phyloP scores from a whole-genome alignment of 2,888 invertebrate species.

The Agrochola macilenta region DNA sequence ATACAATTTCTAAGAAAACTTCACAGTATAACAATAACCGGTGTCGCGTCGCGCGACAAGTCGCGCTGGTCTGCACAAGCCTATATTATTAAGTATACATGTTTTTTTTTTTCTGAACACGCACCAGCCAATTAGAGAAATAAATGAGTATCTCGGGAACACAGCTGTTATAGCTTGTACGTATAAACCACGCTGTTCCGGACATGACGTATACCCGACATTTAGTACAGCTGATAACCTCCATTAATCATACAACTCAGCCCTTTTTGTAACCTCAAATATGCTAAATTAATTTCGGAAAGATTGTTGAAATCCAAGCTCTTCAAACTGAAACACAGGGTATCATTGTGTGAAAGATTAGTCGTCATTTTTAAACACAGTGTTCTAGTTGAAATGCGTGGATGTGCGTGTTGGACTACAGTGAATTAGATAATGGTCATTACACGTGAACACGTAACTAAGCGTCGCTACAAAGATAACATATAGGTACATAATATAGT shows the following conservation, averaged over 20 bases:
- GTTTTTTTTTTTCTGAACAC: slow-evolving; percentile 20
- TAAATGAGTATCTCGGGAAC: slow-evolving; percentile 8
- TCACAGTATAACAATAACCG: too few species aligned
- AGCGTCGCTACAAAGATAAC: slow-evolving; percentile 28
- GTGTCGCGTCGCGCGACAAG: too few species aligned
- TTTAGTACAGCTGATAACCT: slow-evolving; percentile 29
- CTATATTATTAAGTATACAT: too few species aligned
- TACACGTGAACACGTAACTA: slow-evolving; percentile 46
- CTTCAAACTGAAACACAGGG: slow-evolving; percentile 12
- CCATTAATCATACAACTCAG: slow-evolving; percentile 59
- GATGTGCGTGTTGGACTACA: slow-evolving; percentile 43
- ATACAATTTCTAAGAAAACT: too few species aligned
- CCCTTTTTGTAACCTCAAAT: slow-evolving; percentile 44
- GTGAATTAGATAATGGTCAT: slow-evolving; percentile 41
- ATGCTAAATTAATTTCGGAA: slow-evolving; percentile 43
- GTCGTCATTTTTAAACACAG: slow-evolving; percentile 6
- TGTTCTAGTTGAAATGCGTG: slow-evolving; percentile 20
- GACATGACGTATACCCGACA: slow-evolving; percentile 19
- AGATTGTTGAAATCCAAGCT: slow-evolving; percentile 33
- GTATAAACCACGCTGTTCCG: not conserved
- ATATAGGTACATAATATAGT: too few species aligned
- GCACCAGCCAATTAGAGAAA: slow-evolving; percentile 20
- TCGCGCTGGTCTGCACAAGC: too few species aligned
- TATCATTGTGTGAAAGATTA: not conserved
- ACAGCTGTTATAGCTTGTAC: not conserved